Base-by-base conservation (phyloP, 2,888 invertebrate genomes). In the Harpalus rufipes region DNA sequence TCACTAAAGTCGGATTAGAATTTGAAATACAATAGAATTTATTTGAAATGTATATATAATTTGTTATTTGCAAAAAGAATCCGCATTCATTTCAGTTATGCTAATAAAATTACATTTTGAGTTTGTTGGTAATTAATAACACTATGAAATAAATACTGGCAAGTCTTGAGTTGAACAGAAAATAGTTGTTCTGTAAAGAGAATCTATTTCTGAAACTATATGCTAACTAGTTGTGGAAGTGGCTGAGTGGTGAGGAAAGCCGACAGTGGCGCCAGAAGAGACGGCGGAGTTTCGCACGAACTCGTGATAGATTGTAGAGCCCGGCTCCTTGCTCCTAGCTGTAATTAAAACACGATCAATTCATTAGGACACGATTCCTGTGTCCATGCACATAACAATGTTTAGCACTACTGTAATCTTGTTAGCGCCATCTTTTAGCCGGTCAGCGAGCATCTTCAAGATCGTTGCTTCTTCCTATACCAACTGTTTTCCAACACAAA, bases 281-380 rank as follows among this genome's bases (percentile, higher is more conserved):
- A 10, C 39, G 79, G 21, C 18, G 41, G 39, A 79, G 59, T 79
- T 79, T 79, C 79, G 56, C 79, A 79, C 79, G 59, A 59, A 79
- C 51, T 72, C 83, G 74, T 74, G 74, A 74, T 83, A 68, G 72
- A 72, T 72, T 58, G 72, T 82, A 58, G 82, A 51, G 82, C 68
- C 51, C 12, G 18, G 16, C 18, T 59, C 59, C 18, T 16, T 59
- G 59, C 78, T 84, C 41, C 44, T 63, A 76, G 76, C 61, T 44
- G 76, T 84, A 84, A 84, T 84, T 84, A 84, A 84, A 84, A 84
- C 76, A 84, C 76, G 76, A 84, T 84, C 84, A 84, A 84, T 84
- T 84, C 76, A 84, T 84, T 84, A 84, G 78, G 59, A 84, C 81
- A 58, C 81, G 81, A 81, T 68, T 81, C 81, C 68, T 21, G 32